Evolutionary conservation across 2,888 invertebrate genomes (phyloP).

Genomic region (Philereme vetulata): DNA sequence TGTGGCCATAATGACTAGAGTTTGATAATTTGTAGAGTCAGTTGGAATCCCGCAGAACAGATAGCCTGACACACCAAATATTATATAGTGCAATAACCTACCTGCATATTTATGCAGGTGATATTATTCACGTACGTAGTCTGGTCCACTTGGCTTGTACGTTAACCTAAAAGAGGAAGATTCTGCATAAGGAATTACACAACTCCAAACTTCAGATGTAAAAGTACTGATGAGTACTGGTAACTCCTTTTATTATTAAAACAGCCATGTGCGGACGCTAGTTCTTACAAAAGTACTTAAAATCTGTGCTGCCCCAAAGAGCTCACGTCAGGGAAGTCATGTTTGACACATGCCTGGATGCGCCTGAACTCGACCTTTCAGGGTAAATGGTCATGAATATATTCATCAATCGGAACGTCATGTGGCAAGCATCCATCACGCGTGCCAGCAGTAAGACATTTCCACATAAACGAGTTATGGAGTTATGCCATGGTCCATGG

Average conservation of each 20-base stretch:
- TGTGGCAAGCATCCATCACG: conserved; percentile 52
- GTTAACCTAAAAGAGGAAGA: too few relatives aligned
- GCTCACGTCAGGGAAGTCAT: conserved; percentile 14
- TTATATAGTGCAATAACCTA: too few relatives aligned
- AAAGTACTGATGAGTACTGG: too few relatives aligned
- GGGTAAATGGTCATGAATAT: conserved; percentile 34
- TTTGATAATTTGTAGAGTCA: conserved; percentile 10
- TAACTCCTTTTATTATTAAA: too few relatives aligned
- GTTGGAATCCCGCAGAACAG: background rate
- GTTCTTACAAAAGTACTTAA: background rate
- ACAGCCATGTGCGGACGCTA: too few relatives aligned
- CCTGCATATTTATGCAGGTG: too few relatives aligned
- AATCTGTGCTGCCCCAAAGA: conserved; percentile 3
- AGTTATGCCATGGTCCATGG: conserved; percentile 52
- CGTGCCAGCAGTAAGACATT: conserved; percentile 46
- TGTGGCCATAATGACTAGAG: conserved; percentile 5
- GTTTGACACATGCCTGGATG: conserved; percentile 28
- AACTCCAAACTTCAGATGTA: too few relatives aligned
- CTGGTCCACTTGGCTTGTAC: too few relatives aligned
- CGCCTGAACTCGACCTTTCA: conserved; percentile 28
- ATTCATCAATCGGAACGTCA: conserved; percentile 39
- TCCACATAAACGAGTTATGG: conserved; percentile 66
- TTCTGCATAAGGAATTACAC: too few relatives aligned
- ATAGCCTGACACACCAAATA: conserved; percentile 4
- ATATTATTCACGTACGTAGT: too few relatives aligned